phyloP scores from a whole-genome alignment of 2,113 vertebrate species.

The Myanophis thanlyinensis region DNA sequence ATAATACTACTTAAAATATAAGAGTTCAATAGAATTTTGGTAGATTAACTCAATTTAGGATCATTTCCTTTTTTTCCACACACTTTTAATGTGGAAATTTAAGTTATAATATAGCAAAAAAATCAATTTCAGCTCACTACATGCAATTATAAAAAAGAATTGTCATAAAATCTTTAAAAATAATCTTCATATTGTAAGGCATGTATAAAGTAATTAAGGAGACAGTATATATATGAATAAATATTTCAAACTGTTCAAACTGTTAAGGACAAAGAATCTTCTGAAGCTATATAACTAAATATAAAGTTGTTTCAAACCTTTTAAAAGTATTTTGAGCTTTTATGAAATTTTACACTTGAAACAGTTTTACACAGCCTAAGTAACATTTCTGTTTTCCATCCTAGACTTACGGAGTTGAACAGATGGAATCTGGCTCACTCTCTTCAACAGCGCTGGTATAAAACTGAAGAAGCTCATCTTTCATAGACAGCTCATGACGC shows the following conservation, averaged over 20 bases:
- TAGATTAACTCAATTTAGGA: neutral
- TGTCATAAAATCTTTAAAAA: neutral
- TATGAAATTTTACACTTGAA: neutral
- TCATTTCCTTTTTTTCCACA: neutral
- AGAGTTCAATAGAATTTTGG: neutral
- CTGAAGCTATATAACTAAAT: neutral
- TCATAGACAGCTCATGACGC: slow-evolving; percentile 95
- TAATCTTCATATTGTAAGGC: neutral
- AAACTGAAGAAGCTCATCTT: slow-evolving; percentile 97
- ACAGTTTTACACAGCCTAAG: neutral
- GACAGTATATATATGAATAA: neutral
- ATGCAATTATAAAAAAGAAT: neutral
- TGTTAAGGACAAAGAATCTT: neutral
- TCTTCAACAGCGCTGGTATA: slow-evolving; percentile 93
- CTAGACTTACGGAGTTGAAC: slow-evolving; percentile 87
- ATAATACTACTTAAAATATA: neutral
- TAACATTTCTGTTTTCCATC: neutral
- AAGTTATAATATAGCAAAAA: slow-evolving; percentile 1
- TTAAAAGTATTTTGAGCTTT: neutral
- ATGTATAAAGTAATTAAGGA: neutral
- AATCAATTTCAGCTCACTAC: neutral
- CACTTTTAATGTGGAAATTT: neutral
- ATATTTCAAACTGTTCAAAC: neutral
- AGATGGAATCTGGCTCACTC: slow-evolving; percentile 87
- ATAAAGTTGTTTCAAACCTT: neutral